A percentile compares a stretch with the other conserved stretches of the same genome.
Conservation (phyloP, 2,888 invertebrate genomes). For the Euzophera pinguis region DNA sequence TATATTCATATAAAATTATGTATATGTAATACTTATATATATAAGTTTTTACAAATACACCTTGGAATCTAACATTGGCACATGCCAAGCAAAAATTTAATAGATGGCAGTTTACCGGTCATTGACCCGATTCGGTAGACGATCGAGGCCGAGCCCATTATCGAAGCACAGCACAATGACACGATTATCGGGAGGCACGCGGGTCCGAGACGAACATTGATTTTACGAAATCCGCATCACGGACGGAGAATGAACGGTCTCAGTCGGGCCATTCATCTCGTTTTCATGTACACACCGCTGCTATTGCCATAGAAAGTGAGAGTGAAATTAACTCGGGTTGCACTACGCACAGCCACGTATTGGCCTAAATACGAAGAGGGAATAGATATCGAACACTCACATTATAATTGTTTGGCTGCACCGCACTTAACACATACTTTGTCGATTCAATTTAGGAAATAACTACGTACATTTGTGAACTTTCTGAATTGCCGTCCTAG, state of each 20-base stretch:
- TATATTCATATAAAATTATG: no score
- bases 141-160: constrained; percentile 55
- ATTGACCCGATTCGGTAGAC: constrained; percentile 49
- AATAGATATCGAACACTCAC: constrained; percentile 49
- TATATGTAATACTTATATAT: no score
- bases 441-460: not conserved
- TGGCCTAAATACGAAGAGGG: constrained; percentile 59
- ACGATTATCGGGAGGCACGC: constrained; percentile 59
- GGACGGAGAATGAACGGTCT: constrained; percentile 69
- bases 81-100: constrained; percentile 52
- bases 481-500: no score
- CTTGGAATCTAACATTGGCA: constrained; percentile 32
- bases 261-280: constrained; percentile 76
- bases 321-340: constrained; percentile 71
- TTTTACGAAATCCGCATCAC: constrained; percentile 75
- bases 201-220: constrained; percentile 70
- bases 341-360: constrained; percentile 61
- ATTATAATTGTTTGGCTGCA: constrained; percentile 32
- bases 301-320: constrained; percentile 77
- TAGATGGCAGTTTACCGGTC: constrained; percentile 54
- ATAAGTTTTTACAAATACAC: no score
- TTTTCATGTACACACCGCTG: constrained; percentile 71
- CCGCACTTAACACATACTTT: constrained; percentile 14
- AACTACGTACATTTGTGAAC: not conserved
- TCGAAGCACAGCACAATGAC: constrained; percentile 65